Evolutionary conservation across 1,140 invertebrate genomes (phyloP), one percentile per base, ranked within the genome.

Genomic region (Calycopis cecrops): DNA sequence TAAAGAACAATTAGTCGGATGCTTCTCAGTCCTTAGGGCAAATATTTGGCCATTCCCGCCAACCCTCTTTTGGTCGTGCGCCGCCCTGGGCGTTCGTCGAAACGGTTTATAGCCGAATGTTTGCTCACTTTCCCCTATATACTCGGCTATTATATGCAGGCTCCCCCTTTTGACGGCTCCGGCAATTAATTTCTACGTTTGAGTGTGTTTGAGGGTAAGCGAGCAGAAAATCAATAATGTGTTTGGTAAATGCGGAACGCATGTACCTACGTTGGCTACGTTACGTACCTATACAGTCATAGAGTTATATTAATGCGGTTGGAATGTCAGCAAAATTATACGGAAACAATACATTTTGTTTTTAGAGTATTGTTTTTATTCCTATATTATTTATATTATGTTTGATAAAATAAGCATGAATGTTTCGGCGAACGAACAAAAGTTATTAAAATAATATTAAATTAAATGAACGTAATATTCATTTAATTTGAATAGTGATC

Each of bases 1-100:
- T 85, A 85, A 82, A 85, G 78, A 82, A 79, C 82, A 85, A 85
- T 85, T 85, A 85, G 82, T 81, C 73, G 75, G 75, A 70, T 78
- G 76, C 81, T 82, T 79, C 71, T 71, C 76, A 77, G 73, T 77
- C 82, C 78, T 80, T 63, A 69, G 70, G 75, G 62, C 73, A 83
- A 85, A 83, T 82, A 83, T 85, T 83, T 80, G 79, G 73, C 77
- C 73, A 71, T 83, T 85, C 74, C 78, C 79, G 78, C 82, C 82
- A 80, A 80, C 82, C 82, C 82, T 83, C 73, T 71, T 72, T 77
- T 70, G 68, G 69, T 59, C 68, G 72, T 69, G 61, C 63, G 77
- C 77, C 79, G 81, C 81, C 71, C 69, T 68, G 71, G 69, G 81
- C 78, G 73, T 71, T 69, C 67, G 69, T 64, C 77, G 64, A 70